Percentiles rank a stretch among this genome's conserved stretches.
Evolutionary conservation across 2,113 vertebrate genomes (phyloP).

Genomic region (Okapia johnstoni): DNA sequence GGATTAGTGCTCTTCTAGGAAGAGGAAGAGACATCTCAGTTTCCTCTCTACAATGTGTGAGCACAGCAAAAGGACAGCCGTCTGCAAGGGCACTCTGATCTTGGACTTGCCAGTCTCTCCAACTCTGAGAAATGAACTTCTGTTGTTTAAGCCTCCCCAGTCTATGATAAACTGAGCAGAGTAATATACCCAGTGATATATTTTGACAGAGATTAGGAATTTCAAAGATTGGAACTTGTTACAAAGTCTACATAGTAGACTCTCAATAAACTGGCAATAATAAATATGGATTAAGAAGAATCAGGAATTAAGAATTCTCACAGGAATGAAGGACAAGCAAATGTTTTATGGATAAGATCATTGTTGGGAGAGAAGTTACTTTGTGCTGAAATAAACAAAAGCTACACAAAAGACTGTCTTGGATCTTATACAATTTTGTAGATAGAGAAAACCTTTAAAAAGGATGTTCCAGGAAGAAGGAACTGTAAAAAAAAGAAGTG

Average conservation of each 20-base stretch:
- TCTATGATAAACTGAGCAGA: not conserved
- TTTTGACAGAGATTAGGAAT: not conserved
- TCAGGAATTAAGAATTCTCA: not conserved
- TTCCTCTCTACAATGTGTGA: not conserved
- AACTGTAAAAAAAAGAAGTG: not conserved
- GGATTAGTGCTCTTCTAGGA: not conserved
- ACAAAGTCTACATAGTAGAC: not conserved
- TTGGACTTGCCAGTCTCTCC: not conserved
- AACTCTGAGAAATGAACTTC: not conserved
- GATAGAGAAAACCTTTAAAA: not conserved
- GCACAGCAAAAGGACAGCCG: not conserved
- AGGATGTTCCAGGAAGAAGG: not conserved
- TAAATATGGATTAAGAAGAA: not conserved
- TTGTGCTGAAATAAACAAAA: not conserved
- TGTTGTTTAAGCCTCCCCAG: not conserved
- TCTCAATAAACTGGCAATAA: not conserved
- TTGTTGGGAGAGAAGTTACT: not conserved
- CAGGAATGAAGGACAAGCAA: not conserved
- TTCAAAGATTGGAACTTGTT: not conserved
- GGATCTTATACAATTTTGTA: not conserved
- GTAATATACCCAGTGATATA: not conserved
- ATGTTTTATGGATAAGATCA: not conserved
- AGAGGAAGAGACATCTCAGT: not conserved
- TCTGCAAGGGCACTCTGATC: not conserved
- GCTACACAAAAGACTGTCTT: not conserved